These are phyloP conservation scores for Hoplostethus atlanticus DNA, from an alignment of 2,797 vertebrate species.

Conservation along the genomic window DNA sequence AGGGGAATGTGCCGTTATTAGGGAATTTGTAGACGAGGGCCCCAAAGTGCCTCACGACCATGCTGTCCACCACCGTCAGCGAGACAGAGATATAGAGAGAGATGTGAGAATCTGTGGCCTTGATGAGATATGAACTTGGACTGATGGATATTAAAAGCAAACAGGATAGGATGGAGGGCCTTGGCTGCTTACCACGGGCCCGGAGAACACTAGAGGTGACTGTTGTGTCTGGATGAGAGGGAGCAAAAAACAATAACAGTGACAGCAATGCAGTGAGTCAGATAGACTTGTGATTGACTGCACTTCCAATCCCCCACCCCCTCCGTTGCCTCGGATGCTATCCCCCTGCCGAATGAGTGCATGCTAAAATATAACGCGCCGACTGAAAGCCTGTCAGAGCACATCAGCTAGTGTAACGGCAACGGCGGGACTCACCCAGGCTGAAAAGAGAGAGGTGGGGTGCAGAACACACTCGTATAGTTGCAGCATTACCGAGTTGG, in stretches of 20 bases:
- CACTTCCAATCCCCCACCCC: constrained; percentile 9
- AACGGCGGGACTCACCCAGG: background rate
- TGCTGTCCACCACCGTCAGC: constrained; percentile 81
- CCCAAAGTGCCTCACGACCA: constrained; percentile 82
- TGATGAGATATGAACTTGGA: constrained; percentile 72
- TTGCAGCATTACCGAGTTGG: constrained; percentile 1
- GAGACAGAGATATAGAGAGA: constrained; percentile 75
- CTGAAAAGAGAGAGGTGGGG: constrained; percentile 36
- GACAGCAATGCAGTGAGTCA: constrained; percentile 60
- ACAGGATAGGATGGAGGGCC: constrained; percentile 69
- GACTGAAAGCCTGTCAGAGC: constrained; percentile 59
- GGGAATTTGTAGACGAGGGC: constrained; percentile 88
- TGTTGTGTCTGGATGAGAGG: constrained; percentile 61
- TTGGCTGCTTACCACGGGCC: constrained; percentile 61
- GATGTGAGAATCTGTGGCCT: constrained; percentile 73
- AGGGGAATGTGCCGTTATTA: constrained; percentile 89
- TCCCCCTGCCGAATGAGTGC: constrained; percentile 41
- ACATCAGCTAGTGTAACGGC: constrained; percentile 38
- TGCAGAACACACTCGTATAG: constrained; percentile 32
- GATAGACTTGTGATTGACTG: constrained; percentile 74
- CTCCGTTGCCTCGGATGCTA: background rate
- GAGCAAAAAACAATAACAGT: constrained; percentile 63
- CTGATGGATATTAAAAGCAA: constrained; percentile 78
- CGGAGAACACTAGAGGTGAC: constrained; percentile 62
- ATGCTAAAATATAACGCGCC: constrained; percentile 52